These are phyloP conservation scores for Scylla paramamosain DNA, from an alignment of 1,140 invertebrate genomes.

Conservation along the genomic window DNA sequence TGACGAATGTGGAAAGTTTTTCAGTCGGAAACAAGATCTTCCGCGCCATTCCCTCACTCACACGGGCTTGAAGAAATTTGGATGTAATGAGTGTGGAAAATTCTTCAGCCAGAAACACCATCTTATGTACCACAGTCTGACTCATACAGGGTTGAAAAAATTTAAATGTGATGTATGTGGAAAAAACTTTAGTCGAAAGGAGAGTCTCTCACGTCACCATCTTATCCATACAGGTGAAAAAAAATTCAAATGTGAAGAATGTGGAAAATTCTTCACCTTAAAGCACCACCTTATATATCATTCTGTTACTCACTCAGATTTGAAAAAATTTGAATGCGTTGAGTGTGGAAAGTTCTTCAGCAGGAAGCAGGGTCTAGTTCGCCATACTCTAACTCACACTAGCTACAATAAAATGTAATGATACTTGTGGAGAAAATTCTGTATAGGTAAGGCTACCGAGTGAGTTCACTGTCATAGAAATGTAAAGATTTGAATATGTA, in stretches of 20 bases:
- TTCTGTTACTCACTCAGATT: background rate
- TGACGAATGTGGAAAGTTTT: conserved; percentile 23
- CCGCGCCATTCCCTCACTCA: background rate
- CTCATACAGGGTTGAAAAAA: conserved; percentile 30
- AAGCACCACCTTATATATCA: conserved; percentile 24
- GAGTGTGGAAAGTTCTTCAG: conserved; percentile 9
- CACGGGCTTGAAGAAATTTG: background rate
- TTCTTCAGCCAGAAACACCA: background rate
- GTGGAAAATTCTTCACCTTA: conserved; percentile 39
- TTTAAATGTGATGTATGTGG: conserved; percentile 42
- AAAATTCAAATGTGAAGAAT: background rate
- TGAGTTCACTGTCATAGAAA: conserved; percentile 21
- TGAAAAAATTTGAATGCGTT: conserved; percentile 7
- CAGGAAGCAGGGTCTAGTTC: background rate
- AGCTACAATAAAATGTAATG: conserved; percentile 12
- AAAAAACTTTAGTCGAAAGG: conserved; percentile 32
- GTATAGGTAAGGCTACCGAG: background rate
- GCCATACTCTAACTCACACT: conserved; percentile 22
- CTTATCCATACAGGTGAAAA: conserved; percentile 25
- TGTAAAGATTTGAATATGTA: background rate
- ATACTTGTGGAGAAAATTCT: background rate
- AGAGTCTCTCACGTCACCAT: conserved; percentile 1
- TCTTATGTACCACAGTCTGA: background rate
- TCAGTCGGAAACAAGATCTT: conserved; percentile 2
- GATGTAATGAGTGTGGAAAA: conserved; percentile 33